A percentile compares a stretch with the other conserved stretches of the same genome.
phyloP scores from a whole-genome alignment of 2,797 vertebrate genomes.

The Tapirus indicus region DNA sequence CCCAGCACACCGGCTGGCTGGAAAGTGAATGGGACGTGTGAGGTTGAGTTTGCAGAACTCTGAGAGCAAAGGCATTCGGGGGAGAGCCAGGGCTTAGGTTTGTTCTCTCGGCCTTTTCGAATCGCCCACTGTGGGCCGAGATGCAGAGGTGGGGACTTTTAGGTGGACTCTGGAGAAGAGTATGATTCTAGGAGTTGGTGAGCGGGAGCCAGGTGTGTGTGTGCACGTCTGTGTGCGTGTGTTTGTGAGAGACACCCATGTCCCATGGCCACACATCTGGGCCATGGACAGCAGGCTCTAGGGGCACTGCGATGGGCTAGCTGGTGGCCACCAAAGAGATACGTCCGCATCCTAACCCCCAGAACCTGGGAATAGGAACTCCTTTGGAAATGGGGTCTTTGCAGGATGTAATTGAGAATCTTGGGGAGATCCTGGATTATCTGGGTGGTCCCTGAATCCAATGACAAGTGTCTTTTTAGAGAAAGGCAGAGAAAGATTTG shows the following conservation, averaged over 20 bases:
- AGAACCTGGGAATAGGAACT: neutral
- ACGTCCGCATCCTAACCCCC: rapidly evolving
- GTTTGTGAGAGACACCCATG: neutral
- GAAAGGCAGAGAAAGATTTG: neutral
- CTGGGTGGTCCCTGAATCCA: neutral
- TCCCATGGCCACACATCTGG: neutral
- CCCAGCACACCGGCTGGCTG: rapidly evolving
- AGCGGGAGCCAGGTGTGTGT: neutral
- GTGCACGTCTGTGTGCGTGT: rapidly evolving
- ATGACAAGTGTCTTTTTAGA: neutral
- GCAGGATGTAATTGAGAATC: too few relatives aligned
- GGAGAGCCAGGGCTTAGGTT: neutral
- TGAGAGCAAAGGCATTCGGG: neutral
- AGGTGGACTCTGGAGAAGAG: neutral
- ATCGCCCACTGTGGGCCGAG: too few relatives aligned
- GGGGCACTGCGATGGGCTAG: neutral
- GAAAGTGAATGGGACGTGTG: rapidly evolving
- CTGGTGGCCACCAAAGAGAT: too few relatives aligned
- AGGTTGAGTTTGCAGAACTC: neutral
- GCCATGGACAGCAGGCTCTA: rapidly evolving
- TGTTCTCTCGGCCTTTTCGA: too few relatives aligned
- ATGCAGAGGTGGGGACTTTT: rapidly evolving
- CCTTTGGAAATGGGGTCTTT: neutral
- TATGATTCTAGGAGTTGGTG: neutral
- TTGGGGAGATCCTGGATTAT: neutral